Evolutionary conservation across 2,797 vertebrate genomes (phyloP), one percentile per base, ranked within the genome.

Genomic region (Siniperca undulata): DNA sequence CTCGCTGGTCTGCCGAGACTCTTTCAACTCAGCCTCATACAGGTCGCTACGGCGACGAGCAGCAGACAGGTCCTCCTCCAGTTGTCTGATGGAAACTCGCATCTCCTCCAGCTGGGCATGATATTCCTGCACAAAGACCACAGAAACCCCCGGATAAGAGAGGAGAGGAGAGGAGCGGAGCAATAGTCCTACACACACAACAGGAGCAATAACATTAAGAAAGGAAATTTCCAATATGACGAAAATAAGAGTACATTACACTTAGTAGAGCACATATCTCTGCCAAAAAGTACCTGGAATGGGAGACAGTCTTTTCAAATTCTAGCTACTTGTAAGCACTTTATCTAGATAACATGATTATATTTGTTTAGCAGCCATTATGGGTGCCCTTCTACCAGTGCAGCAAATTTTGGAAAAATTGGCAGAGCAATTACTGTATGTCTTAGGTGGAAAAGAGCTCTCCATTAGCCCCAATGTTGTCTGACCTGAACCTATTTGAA

Each of bases 41-140:
- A 99, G 96, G 93, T 99, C 98, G 3, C 98, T 99, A 65, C 98
- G 97, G 80, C 98, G 97, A 79, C 98, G 97, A 44, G 99, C 99
- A 0, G 97, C 98, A 12, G 98, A 98, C 68, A 99, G 97, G 88
- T 99, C 98, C 90, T 99, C 99, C 90, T 99, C 98, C 93, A 99
- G 92, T 34, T 99, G 98, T 82, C 97, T 96, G 94, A 99, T 97
- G 94, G 98, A 97, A 76, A 99, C 94, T 64, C 96, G 96, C 99
- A 99, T 99, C 87, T 99, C 98, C 86, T 99, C 98, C 80, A 99
- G 94, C 92, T 99, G 99, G 83, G 99, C 98, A 82, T 99, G 98
- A 91, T 98, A 99, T 82, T 99, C 99, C 99, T 99, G 82, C 11
- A 75, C 24, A 70, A 8, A 60, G 19, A 81, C 1, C 67, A 78